phyloP scores from a whole-genome alignment of 92 coral and sea anemone genomes.

The Umimayanthus kanabou region DNA sequence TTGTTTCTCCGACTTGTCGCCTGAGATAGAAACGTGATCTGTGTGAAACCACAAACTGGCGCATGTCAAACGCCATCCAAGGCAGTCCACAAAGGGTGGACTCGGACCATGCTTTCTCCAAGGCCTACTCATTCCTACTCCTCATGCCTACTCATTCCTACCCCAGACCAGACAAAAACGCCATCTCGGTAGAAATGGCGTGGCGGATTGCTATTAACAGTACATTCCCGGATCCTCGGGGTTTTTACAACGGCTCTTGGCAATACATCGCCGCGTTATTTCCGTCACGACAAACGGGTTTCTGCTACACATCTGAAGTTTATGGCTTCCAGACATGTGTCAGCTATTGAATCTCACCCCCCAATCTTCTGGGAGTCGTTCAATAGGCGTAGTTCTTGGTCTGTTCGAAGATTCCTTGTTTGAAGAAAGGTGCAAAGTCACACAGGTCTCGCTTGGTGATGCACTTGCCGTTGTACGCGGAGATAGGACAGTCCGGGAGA shows the following conservation, averaged over 20 bases:
- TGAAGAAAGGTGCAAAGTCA: slow-evolving; percentile 93
- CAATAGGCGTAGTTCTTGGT: slow-evolving; percentile 83
- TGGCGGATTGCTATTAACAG: background rate
- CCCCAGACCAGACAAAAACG: background rate
- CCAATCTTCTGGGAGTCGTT: background rate
- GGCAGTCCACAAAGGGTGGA: too few relatives aligned
- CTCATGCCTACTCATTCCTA: background rate
- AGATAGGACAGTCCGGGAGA: slow-evolving; percentile 86
- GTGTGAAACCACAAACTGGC: too few relatives aligned
- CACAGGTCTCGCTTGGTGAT: slow-evolving; percentile 92
- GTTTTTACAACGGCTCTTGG: background rate
- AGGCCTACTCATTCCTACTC: too few relatives aligned
- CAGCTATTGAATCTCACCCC: background rate
- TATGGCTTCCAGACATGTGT: background rate
- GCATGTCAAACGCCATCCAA: too few relatives aligned
- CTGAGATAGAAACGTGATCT: too few relatives aligned
- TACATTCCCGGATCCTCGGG: background rate
- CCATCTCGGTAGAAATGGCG: background rate
- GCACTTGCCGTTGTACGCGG: slow-evolving; percentile 79
- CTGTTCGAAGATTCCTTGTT: slow-evolving; percentile 98
- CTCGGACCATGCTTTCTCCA: background rate
- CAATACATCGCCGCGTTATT: background rate
- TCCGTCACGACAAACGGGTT: background rate
- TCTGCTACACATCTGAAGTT: background rate
- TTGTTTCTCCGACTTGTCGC: too few relatives aligned